Base-by-base conservation (phyloP, 2,888 invertebrate genomes). In the Pyrgus malvae region DNA sequence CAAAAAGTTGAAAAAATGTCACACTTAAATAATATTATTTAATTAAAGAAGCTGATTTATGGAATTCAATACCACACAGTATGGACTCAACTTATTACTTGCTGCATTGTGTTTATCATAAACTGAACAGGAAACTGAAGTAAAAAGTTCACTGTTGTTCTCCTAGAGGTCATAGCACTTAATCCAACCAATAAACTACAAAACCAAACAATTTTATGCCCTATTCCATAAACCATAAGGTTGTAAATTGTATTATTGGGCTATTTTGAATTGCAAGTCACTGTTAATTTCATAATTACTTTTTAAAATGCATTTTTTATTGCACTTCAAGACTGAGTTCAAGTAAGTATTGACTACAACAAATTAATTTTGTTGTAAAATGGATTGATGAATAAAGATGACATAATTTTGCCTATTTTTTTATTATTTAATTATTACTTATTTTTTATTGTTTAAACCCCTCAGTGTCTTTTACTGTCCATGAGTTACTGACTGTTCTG, bases 111-210 rank as follows among this genome's bases (percentile, higher is more conserved):
- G 25, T 42, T 49, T 41, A 49, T 31, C 27, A 31, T 16, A n/a
- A 41, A 16, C 8, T 7, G 14, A 42, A 57, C 50, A 46, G 44
- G 37, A 45, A 51, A 55, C 23, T 48, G 40, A 35, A 58, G 61
- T 60, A 65, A 62, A 65, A 59, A 63, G 44, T 54, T 61, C 61
- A 60, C 60, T 60, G 62, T 60, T 57, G 65, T 62, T 58, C 59
- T 62, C 62, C 62, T 56, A 58, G 25, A 59, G 50, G 55, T 57
- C 38, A 56, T 27, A 55, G 45, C 38, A 55, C 53, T 54, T 57
- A 53, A 29, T 31, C 23, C 33, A 8, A 4, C 33, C 12, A 5
- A 21, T 21, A 12, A 7, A 16, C n/a, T 2, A 27, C 17, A 8
- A 3, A 2, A 5, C n/a, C 31, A 41, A 14, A 41, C 16, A 14